phyloP scores from a whole-genome alignment of 2,797 vertebrate genomes.

The Parauchenoglanis ngamensis region DNA sequence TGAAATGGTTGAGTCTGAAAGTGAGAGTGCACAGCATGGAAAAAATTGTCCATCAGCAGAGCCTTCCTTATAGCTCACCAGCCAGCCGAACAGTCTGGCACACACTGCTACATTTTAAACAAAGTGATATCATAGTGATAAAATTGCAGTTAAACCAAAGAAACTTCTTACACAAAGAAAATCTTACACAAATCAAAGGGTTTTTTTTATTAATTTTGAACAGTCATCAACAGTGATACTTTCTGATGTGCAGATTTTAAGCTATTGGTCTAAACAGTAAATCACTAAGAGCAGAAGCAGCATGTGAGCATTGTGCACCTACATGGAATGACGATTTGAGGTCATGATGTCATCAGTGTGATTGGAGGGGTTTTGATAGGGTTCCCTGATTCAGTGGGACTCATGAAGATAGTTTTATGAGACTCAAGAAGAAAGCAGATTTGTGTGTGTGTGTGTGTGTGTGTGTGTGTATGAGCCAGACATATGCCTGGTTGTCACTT shows the following conservation, averaged over 20 bases:
- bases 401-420: neutral
- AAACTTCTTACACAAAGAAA: neutral
- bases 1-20: neutral
- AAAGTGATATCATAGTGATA: neutral
- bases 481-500: conserved; percentile 22
- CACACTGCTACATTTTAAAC: neutral
- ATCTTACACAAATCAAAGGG: neutral
- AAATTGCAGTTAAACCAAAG: neutral
- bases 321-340: too few species aligned
- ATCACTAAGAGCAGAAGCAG: neutral
- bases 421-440: neutral
- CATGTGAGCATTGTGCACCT: neutral
- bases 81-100: neutral
- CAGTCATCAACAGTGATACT: neutral
- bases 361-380: neutral
- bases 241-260: neutral
- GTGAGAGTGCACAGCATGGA: neutral
- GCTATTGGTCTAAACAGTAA: neutral
- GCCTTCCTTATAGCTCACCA: neutral
- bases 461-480: conserved; percentile 4
- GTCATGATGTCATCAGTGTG: neutral
- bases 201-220: too few species aligned
- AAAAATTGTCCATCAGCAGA: neutral
- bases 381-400: neutral
- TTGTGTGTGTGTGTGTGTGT: neutral